Evolutionary conservation across 1,140 invertebrate species (phyloP).

Genomic region (Drosophila novamexicana): DNA sequence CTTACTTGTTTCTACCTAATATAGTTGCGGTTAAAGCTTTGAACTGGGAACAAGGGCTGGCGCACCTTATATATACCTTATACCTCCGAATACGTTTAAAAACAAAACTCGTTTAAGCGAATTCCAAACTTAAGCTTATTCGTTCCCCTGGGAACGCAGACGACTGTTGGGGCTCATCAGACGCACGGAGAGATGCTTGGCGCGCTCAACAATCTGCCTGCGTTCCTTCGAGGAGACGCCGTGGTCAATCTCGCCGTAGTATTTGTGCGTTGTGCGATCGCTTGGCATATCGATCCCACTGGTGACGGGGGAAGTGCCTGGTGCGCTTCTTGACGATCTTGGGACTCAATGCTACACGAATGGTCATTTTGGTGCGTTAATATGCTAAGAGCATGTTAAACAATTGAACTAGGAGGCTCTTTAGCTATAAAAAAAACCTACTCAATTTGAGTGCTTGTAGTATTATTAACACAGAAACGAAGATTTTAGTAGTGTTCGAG

Average conservation of each 20-base stretch:
- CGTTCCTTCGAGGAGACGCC: constrained; percentile 97
- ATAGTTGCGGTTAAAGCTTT: too few relatives aligned
- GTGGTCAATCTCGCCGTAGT: constrained; percentile 92
- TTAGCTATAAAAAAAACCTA: too few relatives aligned
- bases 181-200: constrained; percentile 97
- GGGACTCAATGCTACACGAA: constrained; percentile 93
- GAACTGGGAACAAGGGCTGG: too few relatives aligned
- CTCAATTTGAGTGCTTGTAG: too few relatives aligned
- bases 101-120: constrained; percentile 50
- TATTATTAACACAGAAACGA: too few relatives aligned
- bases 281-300: too few relatives aligned
- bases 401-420: too few relatives aligned
- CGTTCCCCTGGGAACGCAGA: constrained; percentile 98
- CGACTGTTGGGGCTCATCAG: constrained; percentile 98
- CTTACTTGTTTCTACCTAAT: too few relatives aligned
- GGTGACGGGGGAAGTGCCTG: too few relatives aligned
- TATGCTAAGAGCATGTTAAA: neutral
- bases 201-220: constrained; percentile 85
- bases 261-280: constrained; percentile 99
- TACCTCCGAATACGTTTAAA: constrained; percentile 68
- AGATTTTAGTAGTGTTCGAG: too few relatives aligned
- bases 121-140: constrained; percentile 88
- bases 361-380: constrained; percentile 89
- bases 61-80: too few relatives aligned
- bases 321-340: constrained; percentile 97